A percentile compares a stretch with the other conserved stretches of the same genome.
These are phyloP conservation scores for Drosophila anomalata DNA, from an alignment of 2,888 invertebrate genomes.

Conservation along the genomic window DNA sequence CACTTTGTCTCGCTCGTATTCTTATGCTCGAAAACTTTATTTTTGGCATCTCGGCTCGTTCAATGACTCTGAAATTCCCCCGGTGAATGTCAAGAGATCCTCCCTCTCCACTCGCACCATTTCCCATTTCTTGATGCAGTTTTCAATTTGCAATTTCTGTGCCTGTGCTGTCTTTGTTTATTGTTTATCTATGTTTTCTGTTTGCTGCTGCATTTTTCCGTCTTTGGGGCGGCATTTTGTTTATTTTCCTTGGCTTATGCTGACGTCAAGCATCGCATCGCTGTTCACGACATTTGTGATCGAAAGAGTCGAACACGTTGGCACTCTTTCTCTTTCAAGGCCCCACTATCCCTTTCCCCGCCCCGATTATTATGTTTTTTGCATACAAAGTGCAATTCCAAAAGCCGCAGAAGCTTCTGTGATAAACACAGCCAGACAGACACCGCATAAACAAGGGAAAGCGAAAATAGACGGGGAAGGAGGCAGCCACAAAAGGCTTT, in stretches of 20 bases:
- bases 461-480: conserved; percentile 16
- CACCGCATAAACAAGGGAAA: conserved; percentile 66
- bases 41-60: conserved; percentile 54
- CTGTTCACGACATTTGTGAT: conserved; percentile 58
- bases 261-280: conserved; percentile 38
- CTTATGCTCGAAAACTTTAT: conserved; percentile 13
- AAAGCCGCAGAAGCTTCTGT: conserved; percentile 50
- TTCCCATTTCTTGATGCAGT: conserved; percentile 48
- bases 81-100: conserved; percentile 32
- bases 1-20: conserved; percentile 28
- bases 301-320: conserved; percentile 42
- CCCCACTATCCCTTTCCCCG: conserved; percentile 9
- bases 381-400: conserved; percentile 76
- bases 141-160: conserved; percentile 62
- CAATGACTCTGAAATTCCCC: conserved; percentile 58
- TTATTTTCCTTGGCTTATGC: conserved; percentile 70
- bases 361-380: conserved; percentile 73
- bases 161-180: conserved; percentile 66
- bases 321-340: not conserved
- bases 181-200: conserved; percentile 71
- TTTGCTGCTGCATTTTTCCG: not conserved
- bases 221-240: conserved; percentile 45
- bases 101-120: conserved; percentile 16
- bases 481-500: conserved; percentile 71
- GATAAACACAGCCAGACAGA: conserved; percentile 65